Base-by-base conservation (phyloP, 2,113 vertebrate genomes). In the Donacobius atricapilla region DNA sequence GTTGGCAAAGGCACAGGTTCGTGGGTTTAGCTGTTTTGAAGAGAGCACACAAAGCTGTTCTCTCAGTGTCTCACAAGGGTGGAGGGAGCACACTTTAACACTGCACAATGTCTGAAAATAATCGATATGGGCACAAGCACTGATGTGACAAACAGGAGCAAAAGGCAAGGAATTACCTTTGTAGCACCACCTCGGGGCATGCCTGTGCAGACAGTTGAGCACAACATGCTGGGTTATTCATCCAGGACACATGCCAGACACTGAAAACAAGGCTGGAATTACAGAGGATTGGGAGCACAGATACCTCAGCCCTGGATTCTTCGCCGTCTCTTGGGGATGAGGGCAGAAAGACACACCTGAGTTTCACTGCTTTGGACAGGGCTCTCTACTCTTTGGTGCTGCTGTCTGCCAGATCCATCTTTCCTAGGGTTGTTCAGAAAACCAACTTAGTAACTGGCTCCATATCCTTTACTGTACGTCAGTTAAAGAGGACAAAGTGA, bases 71-170 rank as follows among this genome's bases (percentile, higher is more conserved):
- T 39, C 57, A 19, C 25, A 9, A 20, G 18, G 78, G 50, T 0
- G 0, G 20, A 72, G 66, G 0, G 23, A 79, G 70, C n/a, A 11
- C 1, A 1, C 35, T 63, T 53, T 1, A 69, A 33, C 11, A 0
- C 23, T 76, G 81, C 57, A 28, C 58, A 33, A 16, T 2, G 33
- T 12, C 73, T 93, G 87, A 44, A 45, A 80, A 50, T 6, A 54
- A 90, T 51, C 39, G 3, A 37, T 16, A 17, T 0, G 0, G 78
- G 40, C 15, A 6, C 69, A 30, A 27, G 72, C 0, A 0, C 22
- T 65, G 9, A 48, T 23, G 33, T 24, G 79, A 76, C 75, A 68
- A 70, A 64, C 13, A 28, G 76, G 64, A 90, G 85, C 50, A 39
- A 65, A 69, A 87, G 45, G 37, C 45, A 21, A 65, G 87, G 70